Base-by-base conservation (phyloP, 1,140 invertebrate species). In the Brachystomella parvula region DNA sequence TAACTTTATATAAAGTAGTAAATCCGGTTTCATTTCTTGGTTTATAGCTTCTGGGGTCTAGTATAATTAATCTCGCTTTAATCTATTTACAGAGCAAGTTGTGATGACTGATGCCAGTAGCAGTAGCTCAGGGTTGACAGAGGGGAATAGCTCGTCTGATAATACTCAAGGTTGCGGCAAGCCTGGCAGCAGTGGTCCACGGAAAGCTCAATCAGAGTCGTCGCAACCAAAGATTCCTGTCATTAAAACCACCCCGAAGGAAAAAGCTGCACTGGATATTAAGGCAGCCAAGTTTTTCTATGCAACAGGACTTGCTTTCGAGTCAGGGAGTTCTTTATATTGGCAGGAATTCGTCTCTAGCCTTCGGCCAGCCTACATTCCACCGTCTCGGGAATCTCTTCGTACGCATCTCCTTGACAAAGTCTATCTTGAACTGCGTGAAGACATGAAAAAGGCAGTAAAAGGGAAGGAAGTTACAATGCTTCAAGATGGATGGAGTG, bases 281-380 rank as follows among this genome's bases (percentile, higher is more conserved):
- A 9, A 53, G 31, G 2, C 17, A 2, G 62, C 62, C 12, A 63
- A 63, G 30, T 47, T 26, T 53, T n/a, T 35, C 2, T 66, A 21
- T 30, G 28, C 28, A 29, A 17, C 44, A 0, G 57, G 58, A 21
- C 19, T 67, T 15, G 31, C 61, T 24, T 67, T 67, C 44, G 26
- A 26, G 12, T 33, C 49, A 1, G 65, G 56, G 15, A 32, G 58
- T 29, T 39, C 56, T 39, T 32, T 19, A 9, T 19, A 31, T 2
- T 67, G 53, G 3, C 28, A 35, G 47, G 56, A 67, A 0, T 63
- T 57, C 31, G 1, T 26, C 3, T 32, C 61, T 3, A 3, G 1
- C 29, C 6, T 61, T 1, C 28, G 31, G 15, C 58, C 39, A 6
- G 21, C 29, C 29, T 66, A 61, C 33, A 49, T 39, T 17, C n/a